phyloP scores from a whole-genome alignment of 2,888 invertebrate genomes.

The Diplolepis rosae region DNA sequence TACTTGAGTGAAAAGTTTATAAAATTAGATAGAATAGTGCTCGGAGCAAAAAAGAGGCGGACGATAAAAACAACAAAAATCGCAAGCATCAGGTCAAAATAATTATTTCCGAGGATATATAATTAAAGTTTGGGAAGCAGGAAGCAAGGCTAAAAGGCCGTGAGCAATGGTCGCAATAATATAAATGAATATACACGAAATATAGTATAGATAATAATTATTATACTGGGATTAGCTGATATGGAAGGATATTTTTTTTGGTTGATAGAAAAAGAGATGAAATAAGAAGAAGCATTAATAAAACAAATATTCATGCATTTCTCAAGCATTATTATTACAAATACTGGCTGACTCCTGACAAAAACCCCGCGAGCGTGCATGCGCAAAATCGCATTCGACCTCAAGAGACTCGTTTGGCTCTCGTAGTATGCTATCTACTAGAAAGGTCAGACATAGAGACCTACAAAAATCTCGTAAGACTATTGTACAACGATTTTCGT shows the following conservation, averaged over 20 bases:
- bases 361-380: constrained; percentile 73
- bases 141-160: constrained; percentile 66
- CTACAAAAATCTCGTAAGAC: constrained; percentile 48
- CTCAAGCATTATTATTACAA: constrained; percentile 91
- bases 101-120: constrained; percentile 29
- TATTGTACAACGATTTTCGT: constrained; percentile 22
- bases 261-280: constrained; percentile 66
- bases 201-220: constrained; percentile 54
- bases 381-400: constrained; percentile 73
- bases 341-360: constrained; percentile 80
- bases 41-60: constrained; percentile 22
- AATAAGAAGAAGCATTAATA: constrained; percentile 77
- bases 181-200: constrained; percentile 61
- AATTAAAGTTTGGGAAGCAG: constrained; percentile 57
- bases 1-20: not conserved
- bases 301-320: constrained; percentile 91
- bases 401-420: constrained; percentile 55
- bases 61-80: constrained; percentile 27
- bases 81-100: constrained; percentile 59
- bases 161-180: constrained; percentile 67
- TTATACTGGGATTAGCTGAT: constrained; percentile 49
- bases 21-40: not conserved
- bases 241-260: constrained; percentile 28
- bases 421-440: constrained; percentile 43
- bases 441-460: constrained; percentile 49